Conservation (phyloP, 2,113 vertebrate species). For the Anser cygnoides region DNA sequence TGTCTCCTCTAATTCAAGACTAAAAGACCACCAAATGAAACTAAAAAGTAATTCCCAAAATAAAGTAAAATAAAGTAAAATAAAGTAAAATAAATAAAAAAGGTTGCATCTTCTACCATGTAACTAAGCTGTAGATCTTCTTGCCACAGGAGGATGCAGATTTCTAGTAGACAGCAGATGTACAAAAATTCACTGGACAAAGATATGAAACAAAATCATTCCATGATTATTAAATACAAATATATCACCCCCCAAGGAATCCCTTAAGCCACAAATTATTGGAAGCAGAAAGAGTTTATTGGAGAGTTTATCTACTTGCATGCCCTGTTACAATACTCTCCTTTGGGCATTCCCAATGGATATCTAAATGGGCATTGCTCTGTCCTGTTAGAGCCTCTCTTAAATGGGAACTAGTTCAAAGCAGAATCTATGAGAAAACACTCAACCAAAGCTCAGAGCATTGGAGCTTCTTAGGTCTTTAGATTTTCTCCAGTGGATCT, state of each 20-base stretch:
- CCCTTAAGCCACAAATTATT: not conserved
- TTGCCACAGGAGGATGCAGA: not conserved
- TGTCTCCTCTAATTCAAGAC: not conserved
- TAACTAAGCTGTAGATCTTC: not conserved
- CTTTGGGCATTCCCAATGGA: not conserved
- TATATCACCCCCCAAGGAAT: not conserved
- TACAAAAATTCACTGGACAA: not conserved
- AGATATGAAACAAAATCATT: not conserved
- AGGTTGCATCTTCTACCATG: fast-evolving
- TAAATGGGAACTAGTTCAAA: not conserved
- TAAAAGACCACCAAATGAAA: not conserved
- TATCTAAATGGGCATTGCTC: not conserved
- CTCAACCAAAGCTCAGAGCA: not conserved
- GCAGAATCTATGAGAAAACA: not conserved
- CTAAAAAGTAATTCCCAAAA: not conserved
- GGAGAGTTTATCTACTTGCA: not conserved
- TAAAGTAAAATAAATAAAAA: not conserved
- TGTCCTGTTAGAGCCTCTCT: not conserved
- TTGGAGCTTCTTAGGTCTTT: not conserved
- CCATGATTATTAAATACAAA: not conserved
- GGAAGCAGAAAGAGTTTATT: not conserved
- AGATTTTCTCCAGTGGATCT: not conserved
- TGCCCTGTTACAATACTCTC: not conserved
- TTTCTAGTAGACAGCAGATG: not conserved
- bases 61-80: not conserved